Conservation (phyloP, 1,140 invertebrate genomes). For the Magallana ariakensis region DNA sequence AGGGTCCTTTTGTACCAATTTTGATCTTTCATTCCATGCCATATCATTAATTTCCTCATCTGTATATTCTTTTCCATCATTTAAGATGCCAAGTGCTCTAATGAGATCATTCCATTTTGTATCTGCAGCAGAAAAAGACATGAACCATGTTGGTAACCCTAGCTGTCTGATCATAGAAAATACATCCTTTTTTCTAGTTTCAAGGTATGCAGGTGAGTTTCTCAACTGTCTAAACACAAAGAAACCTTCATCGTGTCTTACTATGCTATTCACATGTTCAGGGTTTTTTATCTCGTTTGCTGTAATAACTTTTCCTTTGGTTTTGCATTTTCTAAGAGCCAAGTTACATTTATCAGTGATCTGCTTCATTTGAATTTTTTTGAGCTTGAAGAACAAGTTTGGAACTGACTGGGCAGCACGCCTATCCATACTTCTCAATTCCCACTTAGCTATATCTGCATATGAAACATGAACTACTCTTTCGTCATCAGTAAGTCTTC, state of each 20-base stretch:
- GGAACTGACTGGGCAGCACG: constrained; percentile 47
- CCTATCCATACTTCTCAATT: constrained; percentile 43
- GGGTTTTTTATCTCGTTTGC: constrained; percentile 33
- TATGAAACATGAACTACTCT: constrained; percentile 42
- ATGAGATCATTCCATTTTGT: constrained; percentile 53
- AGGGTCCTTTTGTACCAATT: constrained; percentile 45
- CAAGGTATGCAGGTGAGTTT: constrained; percentile 58
- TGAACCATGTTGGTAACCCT: constrained; percentile 58
- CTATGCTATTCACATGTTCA: constrained; percentile 41
- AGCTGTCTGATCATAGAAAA: constrained; percentile 66
- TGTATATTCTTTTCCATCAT: neutral
- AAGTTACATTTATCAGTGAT: constrained; percentile 43
- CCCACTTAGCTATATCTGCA: constrained; percentile 46
- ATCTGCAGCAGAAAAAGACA: constrained; percentile 55
- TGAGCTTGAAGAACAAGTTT: constrained; percentile 52
- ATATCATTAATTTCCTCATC: constrained; percentile 40
- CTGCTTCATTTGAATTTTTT: constrained; percentile 46
- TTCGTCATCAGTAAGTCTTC: constrained; percentile 29
- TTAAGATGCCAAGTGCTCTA: neutral
- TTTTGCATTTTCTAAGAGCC: constrained; percentile 46
- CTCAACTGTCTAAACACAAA: constrained; percentile 52
- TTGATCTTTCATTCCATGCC: constrained; percentile 25
- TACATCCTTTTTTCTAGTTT: constrained; percentile 57
- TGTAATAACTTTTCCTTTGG: constrained; percentile 43
- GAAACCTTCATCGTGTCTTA: constrained; percentile 58